phyloP scores from a whole-genome alignment of 1,140 invertebrate genomes.

The Neodiprion pinetum region DNA sequence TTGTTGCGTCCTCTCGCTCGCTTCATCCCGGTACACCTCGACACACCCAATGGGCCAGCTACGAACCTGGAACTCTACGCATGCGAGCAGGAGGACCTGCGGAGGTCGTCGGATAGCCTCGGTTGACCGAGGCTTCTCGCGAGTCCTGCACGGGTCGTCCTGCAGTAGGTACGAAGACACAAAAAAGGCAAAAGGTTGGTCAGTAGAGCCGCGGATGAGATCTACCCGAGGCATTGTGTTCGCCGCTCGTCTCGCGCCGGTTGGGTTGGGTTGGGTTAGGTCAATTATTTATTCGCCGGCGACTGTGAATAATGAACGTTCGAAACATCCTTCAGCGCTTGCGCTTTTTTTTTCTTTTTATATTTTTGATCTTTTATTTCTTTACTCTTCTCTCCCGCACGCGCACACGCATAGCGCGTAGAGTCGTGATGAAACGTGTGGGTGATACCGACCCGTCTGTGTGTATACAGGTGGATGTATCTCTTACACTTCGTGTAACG shows the following conservation, averaged over 20 bases:
- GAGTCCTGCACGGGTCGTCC: not conserved
- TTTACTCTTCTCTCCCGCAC: not conserved
- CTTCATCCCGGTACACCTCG: no score
- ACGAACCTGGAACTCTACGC: no score
- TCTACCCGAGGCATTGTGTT: not conserved
- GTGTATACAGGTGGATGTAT: no score
- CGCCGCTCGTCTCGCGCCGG: not conserved
- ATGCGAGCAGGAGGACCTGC: no score
- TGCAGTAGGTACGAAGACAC: not conserved
- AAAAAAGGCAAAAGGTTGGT: not conserved
- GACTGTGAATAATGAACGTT: constrained; percentile 15
- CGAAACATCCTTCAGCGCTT: constrained; percentile 22
- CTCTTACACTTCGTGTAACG: no score
- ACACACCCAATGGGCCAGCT: no score
- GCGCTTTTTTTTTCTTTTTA: constrained; percentile 3
- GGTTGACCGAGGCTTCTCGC: not conserved
- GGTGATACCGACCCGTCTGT: not conserved
- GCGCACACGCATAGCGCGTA: not conserved
- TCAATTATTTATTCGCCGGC: constrained; percentile 14
- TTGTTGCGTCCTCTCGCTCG: no score
- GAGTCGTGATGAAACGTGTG: not conserved
- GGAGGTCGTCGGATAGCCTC: no score
- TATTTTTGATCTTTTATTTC: not conserved
- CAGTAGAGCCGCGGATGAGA: not conserved
- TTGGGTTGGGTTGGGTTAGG: not conserved